Conservation (phyloP, 2,113 vertebrate genomes). For the Myanophis thanlyinensis region DNA sequence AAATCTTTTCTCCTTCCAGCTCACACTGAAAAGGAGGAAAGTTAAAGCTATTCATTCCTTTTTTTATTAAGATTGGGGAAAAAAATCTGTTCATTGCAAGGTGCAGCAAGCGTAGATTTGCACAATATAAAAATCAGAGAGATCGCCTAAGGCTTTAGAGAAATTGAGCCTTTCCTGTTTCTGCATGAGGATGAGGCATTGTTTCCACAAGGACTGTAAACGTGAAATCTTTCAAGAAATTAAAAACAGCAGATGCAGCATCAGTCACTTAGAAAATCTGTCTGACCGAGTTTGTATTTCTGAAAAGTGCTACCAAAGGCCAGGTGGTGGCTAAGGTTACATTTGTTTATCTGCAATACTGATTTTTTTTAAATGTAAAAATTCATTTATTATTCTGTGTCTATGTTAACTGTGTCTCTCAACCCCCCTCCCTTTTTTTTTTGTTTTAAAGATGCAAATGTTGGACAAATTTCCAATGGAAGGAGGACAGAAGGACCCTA, state of each 20-base stretch:
- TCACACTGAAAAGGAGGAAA: background rate
- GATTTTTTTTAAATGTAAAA: background rate
- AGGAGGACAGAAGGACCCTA: slow-evolving; percentile 98
- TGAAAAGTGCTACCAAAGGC: background rate
- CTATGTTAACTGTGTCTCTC: slow-evolving; percentile 1
- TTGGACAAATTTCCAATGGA: slow-evolving; percentile 99
- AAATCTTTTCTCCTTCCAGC: background rate
- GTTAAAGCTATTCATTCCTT: background rate
- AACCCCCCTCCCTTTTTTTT: background rate
- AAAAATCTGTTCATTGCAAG: background rate
- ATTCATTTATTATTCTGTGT: background rate
- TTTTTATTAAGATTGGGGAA: background rate
- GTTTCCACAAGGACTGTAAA: background rate
- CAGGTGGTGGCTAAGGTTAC: background rate
- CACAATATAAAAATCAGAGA: background rate
- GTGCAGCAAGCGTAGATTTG: background rate
- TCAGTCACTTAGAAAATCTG: background rate
- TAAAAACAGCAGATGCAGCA: background rate
- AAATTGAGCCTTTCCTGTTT: background rate
- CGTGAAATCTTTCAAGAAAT: background rate
- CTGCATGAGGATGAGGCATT: background rate
- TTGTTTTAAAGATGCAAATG: slow-evolving; percentile 90
- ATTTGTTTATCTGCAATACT: background rate
- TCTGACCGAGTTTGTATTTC: background rate
- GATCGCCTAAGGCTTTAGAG: background rate